These are phyloP conservation scores for Bucorvus abyssinicus DNA, from an alignment of 2,797 vertebrate genomes.

Conservation along the genomic window DNA sequence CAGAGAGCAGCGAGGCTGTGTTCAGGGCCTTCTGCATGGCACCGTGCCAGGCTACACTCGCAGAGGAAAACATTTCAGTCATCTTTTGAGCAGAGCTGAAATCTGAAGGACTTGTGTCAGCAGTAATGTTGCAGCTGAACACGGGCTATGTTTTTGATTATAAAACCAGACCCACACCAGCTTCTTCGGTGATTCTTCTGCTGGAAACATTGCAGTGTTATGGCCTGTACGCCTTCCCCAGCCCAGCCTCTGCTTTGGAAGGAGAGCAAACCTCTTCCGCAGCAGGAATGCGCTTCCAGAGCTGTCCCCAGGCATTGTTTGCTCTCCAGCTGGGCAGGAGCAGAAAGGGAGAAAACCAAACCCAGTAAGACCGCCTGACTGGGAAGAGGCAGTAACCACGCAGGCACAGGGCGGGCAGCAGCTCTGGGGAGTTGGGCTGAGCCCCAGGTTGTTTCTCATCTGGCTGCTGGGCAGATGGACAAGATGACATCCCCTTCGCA, in stretches of 20 bases:
- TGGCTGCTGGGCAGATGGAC: not conserved
- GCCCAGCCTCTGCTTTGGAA: not conserved
- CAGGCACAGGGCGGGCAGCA: not conserved
- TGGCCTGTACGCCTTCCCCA: not conserved
- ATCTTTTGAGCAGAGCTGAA: not conserved
- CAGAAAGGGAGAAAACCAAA: not conserved
- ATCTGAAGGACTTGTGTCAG: not conserved
- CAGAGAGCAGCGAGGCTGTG: not conserved
- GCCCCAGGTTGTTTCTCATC: not conserved
- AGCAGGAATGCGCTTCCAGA: not conserved
- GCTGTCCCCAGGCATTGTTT: not conserved
- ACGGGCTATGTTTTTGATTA: not conserved
- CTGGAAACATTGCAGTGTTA: not conserved
- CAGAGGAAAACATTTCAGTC: not conserved
- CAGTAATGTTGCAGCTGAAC: not conserved
- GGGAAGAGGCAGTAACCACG: not conserved
- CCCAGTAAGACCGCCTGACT: not conserved
- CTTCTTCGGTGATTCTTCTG: not conserved
- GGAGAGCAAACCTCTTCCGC: not conserved
- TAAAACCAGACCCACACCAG: not conserved
- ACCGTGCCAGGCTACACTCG: rapidly evolving
- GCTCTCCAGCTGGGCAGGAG: not conserved
- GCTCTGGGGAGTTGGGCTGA: not conserved
- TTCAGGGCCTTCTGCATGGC: not conserved
- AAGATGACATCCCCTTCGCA: not conserved